Conservation (phyloP, 1,140 invertebrate species). For the Magallana gigas region DNA sequence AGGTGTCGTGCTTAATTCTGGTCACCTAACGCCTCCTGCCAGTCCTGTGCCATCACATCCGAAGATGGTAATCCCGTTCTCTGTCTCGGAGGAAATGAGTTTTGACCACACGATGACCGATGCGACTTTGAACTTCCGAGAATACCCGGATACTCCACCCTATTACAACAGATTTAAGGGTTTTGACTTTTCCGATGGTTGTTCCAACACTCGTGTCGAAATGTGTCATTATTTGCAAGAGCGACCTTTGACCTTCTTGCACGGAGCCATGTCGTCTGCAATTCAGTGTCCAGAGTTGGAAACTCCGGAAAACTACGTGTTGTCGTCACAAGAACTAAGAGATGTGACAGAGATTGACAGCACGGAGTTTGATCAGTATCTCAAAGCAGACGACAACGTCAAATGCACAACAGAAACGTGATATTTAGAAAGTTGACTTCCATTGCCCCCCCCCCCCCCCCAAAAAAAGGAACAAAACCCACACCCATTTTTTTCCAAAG, state of each 20-base stretch:
- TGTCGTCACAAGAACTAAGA: constrained; percentile 6
- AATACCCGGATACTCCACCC: background rate
- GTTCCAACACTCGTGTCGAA: background rate
- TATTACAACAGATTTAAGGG: background rate
- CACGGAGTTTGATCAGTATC: constrained; percentile 25
- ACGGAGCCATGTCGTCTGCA: background rate
- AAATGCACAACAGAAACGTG: background rate
- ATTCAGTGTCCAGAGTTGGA: background rate
- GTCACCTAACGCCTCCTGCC: background rate
- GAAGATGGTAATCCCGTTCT: background rate
- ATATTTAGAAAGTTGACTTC: background rate
- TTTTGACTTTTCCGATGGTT: background rate
- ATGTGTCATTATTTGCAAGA: background rate
- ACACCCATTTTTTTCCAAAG: no score
- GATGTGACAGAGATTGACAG: constrained; percentile 8
- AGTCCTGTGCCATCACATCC: background rate
- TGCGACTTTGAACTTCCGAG: background rate
- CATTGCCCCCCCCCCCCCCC: background rate
- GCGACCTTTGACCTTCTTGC: background rate
- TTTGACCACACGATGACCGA: background rate
- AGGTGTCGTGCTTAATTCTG: background rate
- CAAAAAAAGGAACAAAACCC: background rate
- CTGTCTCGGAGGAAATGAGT: background rate
- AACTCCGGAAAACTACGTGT: background rate
- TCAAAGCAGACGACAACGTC: background rate